Evolutionary conservation across 2,113 vertebrate genomes (phyloP).

Genomic region (Melanocharis versteri): DNA sequence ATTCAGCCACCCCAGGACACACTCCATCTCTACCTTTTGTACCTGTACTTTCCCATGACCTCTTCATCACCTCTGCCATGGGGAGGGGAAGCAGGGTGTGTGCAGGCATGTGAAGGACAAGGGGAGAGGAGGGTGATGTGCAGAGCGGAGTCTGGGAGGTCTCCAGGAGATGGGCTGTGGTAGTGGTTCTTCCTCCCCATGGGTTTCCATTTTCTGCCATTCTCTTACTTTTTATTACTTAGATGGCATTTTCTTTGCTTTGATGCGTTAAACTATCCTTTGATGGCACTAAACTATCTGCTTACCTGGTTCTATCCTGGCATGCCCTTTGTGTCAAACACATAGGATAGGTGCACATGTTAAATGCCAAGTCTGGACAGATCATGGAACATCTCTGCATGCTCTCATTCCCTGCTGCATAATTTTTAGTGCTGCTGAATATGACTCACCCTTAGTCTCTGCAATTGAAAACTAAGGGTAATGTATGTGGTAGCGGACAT

Average conservation of each 20-base stretch:
- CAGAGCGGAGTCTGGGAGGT: not conserved
- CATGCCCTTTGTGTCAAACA: not conserved
- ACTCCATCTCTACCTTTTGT: not conserved
- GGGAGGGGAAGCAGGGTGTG: not conserved
- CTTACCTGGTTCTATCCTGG: not conserved
- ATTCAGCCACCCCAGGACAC: too few relatives aligned
- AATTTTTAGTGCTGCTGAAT: not conserved
- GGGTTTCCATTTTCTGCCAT: not conserved
- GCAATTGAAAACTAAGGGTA: not conserved
- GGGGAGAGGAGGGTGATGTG: not conserved
- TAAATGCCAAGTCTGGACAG: not conserved
- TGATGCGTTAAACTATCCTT: not conserved
- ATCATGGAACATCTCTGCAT: not conserved
- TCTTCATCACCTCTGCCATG: not conserved
- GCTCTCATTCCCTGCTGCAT: not conserved
- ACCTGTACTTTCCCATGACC: not conserved
- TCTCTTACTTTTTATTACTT: not conserved
- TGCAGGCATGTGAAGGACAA: not conserved
- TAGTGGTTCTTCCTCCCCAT: accelerated
- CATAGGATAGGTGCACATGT: not conserved
- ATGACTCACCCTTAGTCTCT: not conserved
- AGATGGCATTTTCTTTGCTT: not conserved
- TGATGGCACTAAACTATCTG: not conserved
- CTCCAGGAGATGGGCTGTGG: not conserved
- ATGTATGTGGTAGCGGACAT: not conserved